These are phyloP conservation scores for Acrocephalus kingi DNA, from an alignment of 2,113 vertebrate species.

Conservation along the genomic window DNA sequence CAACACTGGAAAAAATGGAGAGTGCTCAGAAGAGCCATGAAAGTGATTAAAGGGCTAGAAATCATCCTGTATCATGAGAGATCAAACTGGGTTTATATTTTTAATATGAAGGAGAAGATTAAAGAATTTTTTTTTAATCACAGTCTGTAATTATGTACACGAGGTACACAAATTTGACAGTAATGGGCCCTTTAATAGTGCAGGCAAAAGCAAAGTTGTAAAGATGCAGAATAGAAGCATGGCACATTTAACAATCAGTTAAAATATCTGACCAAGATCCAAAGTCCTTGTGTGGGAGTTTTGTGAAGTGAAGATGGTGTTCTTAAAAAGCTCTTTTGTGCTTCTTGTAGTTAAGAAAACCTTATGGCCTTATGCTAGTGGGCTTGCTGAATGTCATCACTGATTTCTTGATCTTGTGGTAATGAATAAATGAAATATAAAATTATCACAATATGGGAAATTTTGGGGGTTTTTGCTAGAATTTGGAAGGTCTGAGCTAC, in stretches of 20 bases:
- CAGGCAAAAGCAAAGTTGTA: not conserved
- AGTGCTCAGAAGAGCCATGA: not conserved
- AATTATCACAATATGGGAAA: not conserved
- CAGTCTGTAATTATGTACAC: not conserved
- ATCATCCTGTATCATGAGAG: not conserved
- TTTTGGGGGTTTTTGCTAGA: not conserved
- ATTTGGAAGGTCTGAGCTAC: not conserved
- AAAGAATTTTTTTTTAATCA: not conserved
- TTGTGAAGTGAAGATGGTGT: not conserved
- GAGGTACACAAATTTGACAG: not conserved
- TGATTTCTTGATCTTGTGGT: not conserved
- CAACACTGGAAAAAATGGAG: not conserved
- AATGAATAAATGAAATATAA: not conserved
- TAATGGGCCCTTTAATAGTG: not conserved
- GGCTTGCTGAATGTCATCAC: not conserved
- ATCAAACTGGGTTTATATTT: not conserved
- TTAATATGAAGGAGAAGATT: constrained; percentile 3
- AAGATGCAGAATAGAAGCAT: not conserved
- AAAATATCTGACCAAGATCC: not conserved
- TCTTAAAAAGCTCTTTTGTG: not conserved
- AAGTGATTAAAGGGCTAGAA: not conserved
- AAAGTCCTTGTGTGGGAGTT: not conserved
- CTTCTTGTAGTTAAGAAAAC: not conserved
- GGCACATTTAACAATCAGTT: not conserved
- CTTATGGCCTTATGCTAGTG: not conserved